Base-by-base conservation (phyloP, 2,797 vertebrate genomes). In the Xiphophorus birchmanni region DNA sequence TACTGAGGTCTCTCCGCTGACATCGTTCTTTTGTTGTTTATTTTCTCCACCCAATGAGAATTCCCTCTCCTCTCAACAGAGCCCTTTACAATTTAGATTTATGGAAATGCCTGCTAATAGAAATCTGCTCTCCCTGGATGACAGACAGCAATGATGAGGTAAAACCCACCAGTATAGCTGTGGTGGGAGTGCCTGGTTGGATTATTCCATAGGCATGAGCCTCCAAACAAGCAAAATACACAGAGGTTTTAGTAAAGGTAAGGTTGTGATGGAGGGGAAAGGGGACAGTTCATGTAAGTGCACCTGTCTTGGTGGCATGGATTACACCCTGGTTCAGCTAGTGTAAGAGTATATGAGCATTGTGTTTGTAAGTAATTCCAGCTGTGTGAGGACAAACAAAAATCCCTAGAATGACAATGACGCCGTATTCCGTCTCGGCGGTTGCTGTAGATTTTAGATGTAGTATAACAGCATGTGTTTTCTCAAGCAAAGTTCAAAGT, bases 51-150 rank as follows among this genome's bases (percentile, higher is more conserved):
- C 88, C 80, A 32, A 74, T 0, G 82, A 92, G 86, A 84, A 88
- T 91, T 90, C 82, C 71, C 86, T 74, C 71, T 75, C n/a, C 79
- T 78, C 84, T 80, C 17, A 17, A 80, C 2, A 71, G 77, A 58
- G 67, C 78, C 79, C 82, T 91, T 94, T 94, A 93, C 90, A 91
- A 94, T 94, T 95, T 87, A 95, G 93, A 95, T 95, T 94, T 93
- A 95, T 95, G 94, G 91, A 95, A 95, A 95, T 95, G 44, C 75
- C n/a, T 72, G 76, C 83, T 90, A 94, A 95, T 94, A 84, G 91
- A 91, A 94, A 90, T 85, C 88, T 83, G 89, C 87, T 75, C 84
- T 79, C 83, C 56, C 77, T 29, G 77, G 80, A 89, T 95, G 93
- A 95, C 86, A 93, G 94, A 91, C 93, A 89, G 90, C 80, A 5